Conservation (phyloP, 2,113 vertebrate species). For the Hemiprocne comata region DNA sequence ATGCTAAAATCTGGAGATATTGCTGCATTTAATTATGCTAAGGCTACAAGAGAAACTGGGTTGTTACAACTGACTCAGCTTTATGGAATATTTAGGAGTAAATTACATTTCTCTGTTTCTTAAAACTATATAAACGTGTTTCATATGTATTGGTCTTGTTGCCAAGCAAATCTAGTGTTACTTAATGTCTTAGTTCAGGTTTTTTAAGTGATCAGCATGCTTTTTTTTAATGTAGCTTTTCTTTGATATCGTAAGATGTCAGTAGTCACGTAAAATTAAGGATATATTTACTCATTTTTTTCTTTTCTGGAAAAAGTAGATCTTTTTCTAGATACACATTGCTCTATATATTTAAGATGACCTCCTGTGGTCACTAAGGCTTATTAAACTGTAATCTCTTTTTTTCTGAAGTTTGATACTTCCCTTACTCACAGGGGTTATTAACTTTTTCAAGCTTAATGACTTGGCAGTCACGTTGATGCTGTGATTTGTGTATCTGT, state of each 20-base stretch:
- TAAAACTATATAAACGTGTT: not conserved
- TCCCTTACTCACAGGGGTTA: not conserved
- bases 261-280: not conserved
- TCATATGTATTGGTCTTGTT: not conserved
- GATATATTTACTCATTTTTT: not conserved
- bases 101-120: not conserved
- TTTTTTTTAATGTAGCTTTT: not conserved
- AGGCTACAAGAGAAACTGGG: not conserved
- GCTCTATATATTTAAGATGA: not conserved
- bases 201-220: not conserved
- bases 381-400: not conserved
- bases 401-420: not conserved
- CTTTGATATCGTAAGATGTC: not conserved
- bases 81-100: not conserved
- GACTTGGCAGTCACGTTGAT: not conserved
- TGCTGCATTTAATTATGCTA: not conserved
- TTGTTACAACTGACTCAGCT: not conserved
- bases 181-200: not conserved
- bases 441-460: not conserved
- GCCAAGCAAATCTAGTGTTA: not conserved
- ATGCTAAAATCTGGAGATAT: not conserved
- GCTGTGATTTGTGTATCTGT: not conserved
- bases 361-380: not conserved
- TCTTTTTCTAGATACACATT: not conserved
- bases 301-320: not conserved